phyloP scores from a whole-genome alignment of 2,888 invertebrate species.

The Epirrita christyi region DNA sequence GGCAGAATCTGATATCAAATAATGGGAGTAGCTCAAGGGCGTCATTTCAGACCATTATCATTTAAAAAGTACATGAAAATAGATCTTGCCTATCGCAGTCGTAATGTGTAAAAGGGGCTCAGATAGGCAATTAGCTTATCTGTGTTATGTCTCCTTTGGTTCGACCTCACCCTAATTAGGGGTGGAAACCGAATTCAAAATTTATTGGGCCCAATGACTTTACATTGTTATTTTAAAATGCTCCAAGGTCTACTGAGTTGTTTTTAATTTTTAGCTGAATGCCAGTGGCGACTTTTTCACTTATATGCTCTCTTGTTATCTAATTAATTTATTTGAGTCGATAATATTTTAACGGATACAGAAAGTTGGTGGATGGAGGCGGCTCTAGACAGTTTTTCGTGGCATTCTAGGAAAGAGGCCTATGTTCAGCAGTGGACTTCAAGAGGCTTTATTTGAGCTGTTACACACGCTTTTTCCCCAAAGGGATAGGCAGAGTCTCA shows the following conservation, averaged over 20 bases:
- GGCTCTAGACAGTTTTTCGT: no score
- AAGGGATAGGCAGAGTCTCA: no score
- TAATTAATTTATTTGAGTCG: no score
- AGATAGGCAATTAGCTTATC: constrained; percentile 56
- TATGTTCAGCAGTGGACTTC: no score
- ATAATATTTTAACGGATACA: no score
- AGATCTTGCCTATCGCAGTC: constrained; percentile 30
- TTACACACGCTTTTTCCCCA: no score
- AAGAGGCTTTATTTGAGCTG: no score
- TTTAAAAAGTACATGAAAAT: constrained; percentile 21
- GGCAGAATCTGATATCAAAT: constrained; percentile 4
- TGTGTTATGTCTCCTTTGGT: constrained; percentile 44
- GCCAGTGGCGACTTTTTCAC: no score
- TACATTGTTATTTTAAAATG: constrained; percentile 36
- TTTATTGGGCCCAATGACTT: constrained; percentile 49
- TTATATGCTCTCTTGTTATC: no score
- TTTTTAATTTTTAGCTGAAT: constrained; percentile 11
- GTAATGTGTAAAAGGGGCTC: constrained; percentile 40
- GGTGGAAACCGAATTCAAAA: constrained; percentile 46
- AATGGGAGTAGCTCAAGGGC: constrained; percentile 21
- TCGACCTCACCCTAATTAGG: constrained; percentile 55
- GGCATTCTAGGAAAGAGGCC: no score
- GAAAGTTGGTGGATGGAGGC: no score
- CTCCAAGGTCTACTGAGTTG: constrained; percentile 14
- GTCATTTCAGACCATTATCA: constrained; percentile 21